Evolutionary conservation across 64 coral and sea anemone genomes (phyloP), one percentile per base, ranked within the genome.

Genomic region (Trachythela sp.): DNA sequence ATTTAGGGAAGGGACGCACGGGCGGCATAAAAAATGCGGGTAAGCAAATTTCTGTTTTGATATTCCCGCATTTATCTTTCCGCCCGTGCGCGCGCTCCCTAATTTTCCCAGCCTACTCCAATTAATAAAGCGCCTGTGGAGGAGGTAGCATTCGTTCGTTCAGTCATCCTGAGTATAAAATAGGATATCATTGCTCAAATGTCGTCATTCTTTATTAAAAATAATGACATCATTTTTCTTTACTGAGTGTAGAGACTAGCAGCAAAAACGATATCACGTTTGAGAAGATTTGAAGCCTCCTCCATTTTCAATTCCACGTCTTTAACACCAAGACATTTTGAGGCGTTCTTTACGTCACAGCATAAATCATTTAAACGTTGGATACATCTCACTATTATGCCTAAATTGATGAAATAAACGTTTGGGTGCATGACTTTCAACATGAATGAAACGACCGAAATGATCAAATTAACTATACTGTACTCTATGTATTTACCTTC

Each of bases 311-410:
- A 56, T 70, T 94, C 85, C 56, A 99, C 39, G 35, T 86, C 89
- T 59, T 91, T 90, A 68, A 95, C 96, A 2, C 96, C 96, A 43
- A 99, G 92, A 10, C 92, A 93, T 38, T 87, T 90, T 40, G 96
- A 91, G 1, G 96, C 93, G 39, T 99, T 99, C 54, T 94, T 77
- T 39, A 99, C 96, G 45, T 99, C 93, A 40, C 50, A 85, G 39
- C 96, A 94, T 22, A 94, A 91, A 72, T 94, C 96, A 32, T 94
- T 88, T 40, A 99, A 49, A 40, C 96, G 89, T 27, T 99, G 96
- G 60, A 99, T 99, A 85, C 96, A 99, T 67, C 96, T 85, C 24
- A 99, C 96, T 39, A 99, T 99, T 34, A 99, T 93, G 34, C 96
- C 96, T 99, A 17, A 59, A 24, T 29, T 54, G 7, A 88, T 36